Conservation (phyloP, 2,113 vertebrate species). For the Meles meles region DNA sequence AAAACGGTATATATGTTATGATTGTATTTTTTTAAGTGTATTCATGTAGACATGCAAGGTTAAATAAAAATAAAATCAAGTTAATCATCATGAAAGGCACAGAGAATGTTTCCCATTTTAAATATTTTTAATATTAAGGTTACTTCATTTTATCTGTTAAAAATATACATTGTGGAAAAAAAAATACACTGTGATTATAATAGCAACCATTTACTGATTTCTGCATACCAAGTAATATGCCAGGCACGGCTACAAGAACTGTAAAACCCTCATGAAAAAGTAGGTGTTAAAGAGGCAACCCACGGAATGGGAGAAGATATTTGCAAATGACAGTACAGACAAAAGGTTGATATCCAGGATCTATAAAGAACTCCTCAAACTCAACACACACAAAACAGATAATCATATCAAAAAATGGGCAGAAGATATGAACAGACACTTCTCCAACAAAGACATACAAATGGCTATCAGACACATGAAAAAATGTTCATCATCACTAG, state of each 20-base stretch:
- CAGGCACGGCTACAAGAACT: neutral
- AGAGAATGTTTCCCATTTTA: neutral
- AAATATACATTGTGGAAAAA: neutral
- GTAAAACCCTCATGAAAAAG: neutral
- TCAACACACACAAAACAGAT: too few species aligned
- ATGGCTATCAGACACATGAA: too few species aligned
- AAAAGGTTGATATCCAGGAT: too few species aligned
- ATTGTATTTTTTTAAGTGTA: neutral
- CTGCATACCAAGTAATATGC: neutral
- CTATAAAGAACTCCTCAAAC: too few species aligned
- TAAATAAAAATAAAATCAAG: conserved; percentile 21
- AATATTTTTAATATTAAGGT: neutral
- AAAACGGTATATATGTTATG: neutral
- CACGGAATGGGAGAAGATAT: too few species aligned
- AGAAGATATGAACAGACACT: too few species aligned
- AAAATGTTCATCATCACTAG: too few species aligned
- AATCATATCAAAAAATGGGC: too few species aligned
- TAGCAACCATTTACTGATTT: neutral
- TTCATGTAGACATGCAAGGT: neutral
- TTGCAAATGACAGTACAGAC: too few species aligned
- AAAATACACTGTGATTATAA: neutral
- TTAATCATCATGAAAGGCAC: neutral
- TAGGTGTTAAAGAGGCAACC: too few species aligned
- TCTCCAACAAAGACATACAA: too few species aligned
- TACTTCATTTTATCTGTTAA: neutral